These are phyloP conservation scores for Epirrita christyi DNA, from an alignment of 2,888 invertebrate genomes.

Conservation along the genomic window DNA sequence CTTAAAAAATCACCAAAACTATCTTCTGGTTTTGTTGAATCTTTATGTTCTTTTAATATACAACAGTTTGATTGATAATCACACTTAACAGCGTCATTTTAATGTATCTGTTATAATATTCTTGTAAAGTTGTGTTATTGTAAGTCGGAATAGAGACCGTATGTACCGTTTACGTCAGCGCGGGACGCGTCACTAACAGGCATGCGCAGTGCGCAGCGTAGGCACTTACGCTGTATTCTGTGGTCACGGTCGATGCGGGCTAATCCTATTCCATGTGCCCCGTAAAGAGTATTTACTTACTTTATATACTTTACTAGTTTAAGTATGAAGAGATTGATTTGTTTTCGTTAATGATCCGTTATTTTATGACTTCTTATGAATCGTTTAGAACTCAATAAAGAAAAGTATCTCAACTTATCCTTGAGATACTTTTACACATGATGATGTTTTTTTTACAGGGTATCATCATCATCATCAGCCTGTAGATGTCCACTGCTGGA, in stretches of 20 bases:
- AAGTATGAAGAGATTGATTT: not conserved
- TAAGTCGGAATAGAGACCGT: conserved; percentile 13
- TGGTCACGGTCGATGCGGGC: conserved; percentile 52
- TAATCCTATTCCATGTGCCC: conserved; percentile 14
- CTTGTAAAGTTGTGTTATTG: conserved; percentile 28
- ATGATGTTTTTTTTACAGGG: too few relatives aligned
- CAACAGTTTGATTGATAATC: not conserved
- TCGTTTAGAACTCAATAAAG: too few relatives aligned
- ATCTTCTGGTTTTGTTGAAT: not conserved
- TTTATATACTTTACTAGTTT: conserved; percentile 14
- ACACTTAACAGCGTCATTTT: not conserved
- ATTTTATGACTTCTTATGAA: too few relatives aligned
- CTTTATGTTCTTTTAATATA: not conserved
- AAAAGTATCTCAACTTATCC: too few relatives aligned
- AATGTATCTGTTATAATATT: conserved; percentile 1
- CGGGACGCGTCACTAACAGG: conserved; percentile 54
- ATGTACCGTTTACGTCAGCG: conserved; percentile 34
- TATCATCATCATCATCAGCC: too few relatives aligned
- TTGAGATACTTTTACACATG: too few relatives aligned
- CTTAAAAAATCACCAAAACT: not conserved
- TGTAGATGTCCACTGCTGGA: too few relatives aligned
- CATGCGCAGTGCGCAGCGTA: conserved; percentile 53
- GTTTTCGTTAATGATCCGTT: not conserved
- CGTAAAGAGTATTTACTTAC: conserved; percentile 12
- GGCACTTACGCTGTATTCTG: conserved; percentile 21